These are phyloP conservation scores for Crocidura indochinensis DNA, from an alignment of 2,797 vertebrate species.

Conservation along the genomic window DNA sequence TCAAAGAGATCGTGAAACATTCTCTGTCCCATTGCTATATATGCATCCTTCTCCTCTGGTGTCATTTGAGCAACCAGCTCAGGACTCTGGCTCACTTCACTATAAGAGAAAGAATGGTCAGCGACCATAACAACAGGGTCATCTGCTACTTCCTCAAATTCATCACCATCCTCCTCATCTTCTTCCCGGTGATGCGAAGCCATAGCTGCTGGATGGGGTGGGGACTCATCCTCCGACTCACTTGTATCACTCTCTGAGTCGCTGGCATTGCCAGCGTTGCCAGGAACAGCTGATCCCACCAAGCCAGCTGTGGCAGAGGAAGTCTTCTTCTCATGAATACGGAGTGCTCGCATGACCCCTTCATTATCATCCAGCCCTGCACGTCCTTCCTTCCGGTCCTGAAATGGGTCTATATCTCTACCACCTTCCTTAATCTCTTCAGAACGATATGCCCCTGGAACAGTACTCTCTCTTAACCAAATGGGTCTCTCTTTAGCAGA, in stretches of 20 bases:
- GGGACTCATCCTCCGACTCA: constrained; percentile 96
- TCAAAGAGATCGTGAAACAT: no score
- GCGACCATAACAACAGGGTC: constrained; percentile 95
- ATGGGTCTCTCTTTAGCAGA: no score
- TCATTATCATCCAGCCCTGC: constrained; percentile 94
- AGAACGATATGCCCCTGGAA: no score
- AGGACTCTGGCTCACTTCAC: constrained; percentile 96
- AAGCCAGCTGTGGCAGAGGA: constrained; percentile 85
- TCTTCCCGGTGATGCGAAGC: no score
- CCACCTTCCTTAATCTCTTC: no score
- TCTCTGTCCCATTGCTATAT: no score
- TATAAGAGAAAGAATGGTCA: constrained; percentile 93
- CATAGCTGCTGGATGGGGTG: no score
- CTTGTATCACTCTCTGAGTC: constrained; percentile 99
- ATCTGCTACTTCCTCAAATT: constrained; percentile 96
- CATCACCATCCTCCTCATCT: no score
- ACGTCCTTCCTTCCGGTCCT: constrained; percentile 90
- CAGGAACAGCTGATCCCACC: no score
- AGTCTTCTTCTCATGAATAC: no score
- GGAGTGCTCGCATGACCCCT: constrained; percentile 98
- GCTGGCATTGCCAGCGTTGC: constrained; percentile 89
- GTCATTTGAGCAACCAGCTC: constrained; percentile 97
- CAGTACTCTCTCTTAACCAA: no score
- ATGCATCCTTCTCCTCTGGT: no score
- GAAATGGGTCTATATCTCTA: constrained; percentile 90